Percentiles rank a stretch among this genome's conserved stretches.
Conservation (phyloP, 1,140 invertebrate genomes). For the Zophobas atratus region DNA sequence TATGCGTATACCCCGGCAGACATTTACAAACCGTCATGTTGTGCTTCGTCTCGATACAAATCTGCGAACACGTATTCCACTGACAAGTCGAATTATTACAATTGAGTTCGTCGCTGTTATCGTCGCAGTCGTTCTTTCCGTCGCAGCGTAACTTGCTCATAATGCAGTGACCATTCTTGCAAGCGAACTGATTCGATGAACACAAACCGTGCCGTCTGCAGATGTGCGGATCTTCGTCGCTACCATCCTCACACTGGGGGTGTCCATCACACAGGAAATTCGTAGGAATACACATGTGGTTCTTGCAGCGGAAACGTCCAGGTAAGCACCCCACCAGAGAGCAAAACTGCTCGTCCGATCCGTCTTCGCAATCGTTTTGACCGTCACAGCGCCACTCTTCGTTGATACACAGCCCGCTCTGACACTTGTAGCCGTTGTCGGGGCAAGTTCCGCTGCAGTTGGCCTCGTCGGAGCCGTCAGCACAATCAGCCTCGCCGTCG, state of each 20-base stretch:
- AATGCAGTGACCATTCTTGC: slow-evolving; percentile 82
- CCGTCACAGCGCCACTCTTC: slow-evolving; percentile 79
- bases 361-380: slow-evolving; percentile 75
- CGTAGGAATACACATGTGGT: slow-evolving; percentile 79
- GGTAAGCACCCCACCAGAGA: slow-evolving; percentile 62
- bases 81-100: slow-evolving; percentile 70
- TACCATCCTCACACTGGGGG: slow-evolving; percentile 80
- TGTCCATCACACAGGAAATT: slow-evolving; percentile 78
- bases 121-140: slow-evolving; percentile 74
- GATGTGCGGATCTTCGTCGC: slow-evolving; percentile 79
- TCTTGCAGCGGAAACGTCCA: slow-evolving; percentile 73
- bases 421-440: slow-evolving; percentile 69
- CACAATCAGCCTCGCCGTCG: slow-evolving; percentile 77
- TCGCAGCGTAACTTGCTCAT: slow-evolving; percentile 83
- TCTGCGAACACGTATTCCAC: slow-evolving; percentile 83
- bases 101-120: slow-evolving; percentile 77
- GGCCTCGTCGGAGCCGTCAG: slow-evolving; percentile 75
- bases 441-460: slow-evolving; percentile 71
- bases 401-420: slow-evolving; percentile 73
- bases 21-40: slow-evolving; percentile 78
- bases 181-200: slow-evolving; percentile 80
- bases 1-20: slow-evolving; percentile 75
- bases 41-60: slow-evolving; percentile 79
- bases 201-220: slow-evolving; percentile 72
- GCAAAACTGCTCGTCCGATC: slow-evolving; percentile 73